Base-by-base conservation (phyloP, 2,797 vertebrate genomes). In the Sebastes jordani region DNA sequence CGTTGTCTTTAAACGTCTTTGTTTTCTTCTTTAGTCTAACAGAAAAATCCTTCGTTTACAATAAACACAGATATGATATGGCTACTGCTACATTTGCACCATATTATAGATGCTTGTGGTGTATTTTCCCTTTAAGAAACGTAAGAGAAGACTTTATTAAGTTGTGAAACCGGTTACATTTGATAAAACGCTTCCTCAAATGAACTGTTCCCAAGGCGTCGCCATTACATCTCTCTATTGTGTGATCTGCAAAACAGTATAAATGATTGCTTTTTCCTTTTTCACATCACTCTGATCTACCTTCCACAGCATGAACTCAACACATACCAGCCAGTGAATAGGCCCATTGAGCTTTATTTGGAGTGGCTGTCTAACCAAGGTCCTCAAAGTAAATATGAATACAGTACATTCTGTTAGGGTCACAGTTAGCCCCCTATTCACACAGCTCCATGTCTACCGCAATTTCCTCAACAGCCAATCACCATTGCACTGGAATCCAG, bases 341-440 rank as follows among this genome's bases (percentile, higher is more conserved):
- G 80, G 54, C 70, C 81, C 71, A 86, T 83, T 91, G 78, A 88
- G 75, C 38, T 86, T 73, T 80, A 55, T 89, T 90, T 89, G 69
- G 80, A 92, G 88, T 89, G 86, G 54, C 73, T 87, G 84, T 88
- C 77, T 80, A 81, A 88, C 78, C 83, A 87, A 92, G 80, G 90
- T 81, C 86, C 74, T 90, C 71, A 80, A 86, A 93, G 86, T 88
- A 90, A 93, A 92, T 91, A 92, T 92, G 92, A 94, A 93, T 93
- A 91, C 85, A 90, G 88, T 82, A 70, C 91, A 88, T 86, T 90
- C 74, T 89, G 86, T 90, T 81, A 91, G 90, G 93, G 92, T 90
- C 92, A 86, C 89, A 88, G 90, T 83, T 34, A 85, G 90, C 86
- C 83, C 56, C 85, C 86, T 89, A 91, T 94, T 94, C 93, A 93